Conservation (phyloP, 2,113 vertebrate species). For the Zosterops lateralis region DNA sequence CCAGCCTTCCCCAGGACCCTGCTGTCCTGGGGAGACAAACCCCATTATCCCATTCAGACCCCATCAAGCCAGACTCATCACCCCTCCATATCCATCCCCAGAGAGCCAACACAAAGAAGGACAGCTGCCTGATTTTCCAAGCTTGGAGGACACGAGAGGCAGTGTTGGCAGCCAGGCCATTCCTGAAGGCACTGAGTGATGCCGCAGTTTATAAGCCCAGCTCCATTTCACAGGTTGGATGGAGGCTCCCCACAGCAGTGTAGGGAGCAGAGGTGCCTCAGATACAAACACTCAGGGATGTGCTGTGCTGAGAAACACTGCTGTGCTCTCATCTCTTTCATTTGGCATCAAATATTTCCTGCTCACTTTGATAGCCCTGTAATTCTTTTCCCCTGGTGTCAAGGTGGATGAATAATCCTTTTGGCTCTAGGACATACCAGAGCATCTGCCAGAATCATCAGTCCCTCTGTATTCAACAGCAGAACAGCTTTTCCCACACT, state of each 20-base stretch:
- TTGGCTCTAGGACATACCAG: neutral
- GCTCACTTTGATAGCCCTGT: neutral
- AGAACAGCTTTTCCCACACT: slow-evolving; percentile 27
- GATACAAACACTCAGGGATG: rapidly evolving
- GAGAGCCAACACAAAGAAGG: neutral
- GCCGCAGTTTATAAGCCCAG: neutral
- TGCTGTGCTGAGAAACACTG: neutral
- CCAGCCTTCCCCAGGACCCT: too few species aligned
- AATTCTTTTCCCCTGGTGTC: neutral
- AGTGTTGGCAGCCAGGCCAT: neutral
- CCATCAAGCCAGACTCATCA: rapidly evolving
- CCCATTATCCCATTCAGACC: neutral
- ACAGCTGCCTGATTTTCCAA: neutral
- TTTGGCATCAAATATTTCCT: neutral
- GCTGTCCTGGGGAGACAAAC: neutral
- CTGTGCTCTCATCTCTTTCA: neutral
- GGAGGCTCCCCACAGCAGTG: rapidly evolving
- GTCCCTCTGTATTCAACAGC: neutral
- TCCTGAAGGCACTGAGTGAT: neutral
- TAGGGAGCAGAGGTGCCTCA: neutral
- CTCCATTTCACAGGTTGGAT: neutral
- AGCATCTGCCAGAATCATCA: neutral
- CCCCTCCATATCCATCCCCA: neutral
- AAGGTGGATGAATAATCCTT: slow-evolving; percentile 8
- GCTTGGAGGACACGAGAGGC: neutral